Percentiles rank a stretch among this genome's conserved stretches.
Evolutionary conservation across 2,113 vertebrate genomes (phyloP).

Genomic region (Spea bombifrons): DNA sequence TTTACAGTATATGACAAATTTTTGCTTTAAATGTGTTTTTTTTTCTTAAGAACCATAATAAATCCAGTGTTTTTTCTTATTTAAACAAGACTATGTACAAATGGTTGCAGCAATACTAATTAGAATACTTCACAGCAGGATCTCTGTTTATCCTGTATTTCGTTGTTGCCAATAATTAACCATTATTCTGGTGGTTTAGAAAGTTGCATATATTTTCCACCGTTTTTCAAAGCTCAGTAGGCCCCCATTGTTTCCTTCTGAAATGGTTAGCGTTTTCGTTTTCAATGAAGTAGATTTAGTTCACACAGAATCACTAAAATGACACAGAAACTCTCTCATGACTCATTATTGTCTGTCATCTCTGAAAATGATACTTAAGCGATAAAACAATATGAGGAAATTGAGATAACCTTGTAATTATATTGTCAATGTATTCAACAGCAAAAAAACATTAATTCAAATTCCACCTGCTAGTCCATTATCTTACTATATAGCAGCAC

Average conservation of each 20-base stretch:
- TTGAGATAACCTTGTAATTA: slow-evolving; percentile 26
- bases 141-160: neutral
- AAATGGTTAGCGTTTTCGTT: slow-evolving; percentile 10
- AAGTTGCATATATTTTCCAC: neutral
- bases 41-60: too few relatives aligned
- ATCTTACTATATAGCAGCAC: neutral
- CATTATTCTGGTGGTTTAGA: neutral
- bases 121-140: neutral
- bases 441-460: neutral
- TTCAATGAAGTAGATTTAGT: neutral
- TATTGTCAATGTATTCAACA: neutral
- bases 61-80: too few relatives aligned
- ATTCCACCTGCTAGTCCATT: slow-evolving; percentile 11
- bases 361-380: slow-evolving; percentile 1
- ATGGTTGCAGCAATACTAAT: slow-evolving; percentile 19
- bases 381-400: slow-evolving; percentile 29
- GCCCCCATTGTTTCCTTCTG: neutral
- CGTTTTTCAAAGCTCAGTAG: neutral
- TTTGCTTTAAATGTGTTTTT: too few relatives aligned
- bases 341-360: neutral
- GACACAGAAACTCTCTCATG: neutral
- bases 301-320: slow-evolving; percentile 13
- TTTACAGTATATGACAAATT: too few relatives aligned
- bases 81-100: too few relatives aligned
- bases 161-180: neutral